A percentile compares a stretch with the other conserved stretches of the same genome.
phyloP scores from a whole-genome alignment of 30 jellyfish, hydroid and myxozoan genomes.

The Pseudorhiza aurosa region DNA sequence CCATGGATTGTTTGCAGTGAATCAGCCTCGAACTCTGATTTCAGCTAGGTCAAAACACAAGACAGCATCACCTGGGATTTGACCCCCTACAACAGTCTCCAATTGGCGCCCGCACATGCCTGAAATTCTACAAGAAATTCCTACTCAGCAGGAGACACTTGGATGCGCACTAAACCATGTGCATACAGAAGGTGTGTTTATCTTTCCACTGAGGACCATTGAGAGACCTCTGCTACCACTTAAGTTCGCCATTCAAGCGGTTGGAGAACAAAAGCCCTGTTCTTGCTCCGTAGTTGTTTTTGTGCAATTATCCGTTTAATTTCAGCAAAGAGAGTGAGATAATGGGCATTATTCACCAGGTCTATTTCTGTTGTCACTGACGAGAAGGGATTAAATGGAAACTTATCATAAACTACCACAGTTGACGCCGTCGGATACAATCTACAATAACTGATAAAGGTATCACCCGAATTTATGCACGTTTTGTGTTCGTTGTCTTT shows the following conservation, averaged over 20 bases:
- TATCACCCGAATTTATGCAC: too few species aligned
- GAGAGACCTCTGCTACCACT: neutral
- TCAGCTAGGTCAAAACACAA: too few species aligned
- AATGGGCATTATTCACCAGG: neutral
- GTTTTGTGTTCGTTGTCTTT: too few species aligned
- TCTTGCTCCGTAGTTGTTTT: neutral
- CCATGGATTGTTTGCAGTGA: too few species aligned
- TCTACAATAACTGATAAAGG: too few species aligned
- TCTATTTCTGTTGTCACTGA: too few species aligned
- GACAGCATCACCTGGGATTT: too few species aligned
- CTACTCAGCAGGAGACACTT: neutral
- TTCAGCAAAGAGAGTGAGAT: neutral
- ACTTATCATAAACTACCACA: neutral
- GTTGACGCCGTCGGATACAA: neutral
- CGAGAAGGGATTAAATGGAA: neutral
- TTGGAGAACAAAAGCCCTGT: neutral
- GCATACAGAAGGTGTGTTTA: neutral
- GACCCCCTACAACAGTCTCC: too few species aligned
- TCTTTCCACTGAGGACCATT: neutral
- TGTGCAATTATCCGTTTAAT: slow-evolving; percentile 16
- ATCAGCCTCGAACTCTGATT: too few species aligned
- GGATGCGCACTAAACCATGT: neutral
- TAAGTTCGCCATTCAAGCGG: neutral
- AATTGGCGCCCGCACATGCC: neutral
- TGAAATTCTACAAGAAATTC: neutral